Evolutionary conservation across 2,888 invertebrate genomes (phyloP), one percentile per base, ranked within the genome.

Genomic region (Drosophila affinis): DNA sequence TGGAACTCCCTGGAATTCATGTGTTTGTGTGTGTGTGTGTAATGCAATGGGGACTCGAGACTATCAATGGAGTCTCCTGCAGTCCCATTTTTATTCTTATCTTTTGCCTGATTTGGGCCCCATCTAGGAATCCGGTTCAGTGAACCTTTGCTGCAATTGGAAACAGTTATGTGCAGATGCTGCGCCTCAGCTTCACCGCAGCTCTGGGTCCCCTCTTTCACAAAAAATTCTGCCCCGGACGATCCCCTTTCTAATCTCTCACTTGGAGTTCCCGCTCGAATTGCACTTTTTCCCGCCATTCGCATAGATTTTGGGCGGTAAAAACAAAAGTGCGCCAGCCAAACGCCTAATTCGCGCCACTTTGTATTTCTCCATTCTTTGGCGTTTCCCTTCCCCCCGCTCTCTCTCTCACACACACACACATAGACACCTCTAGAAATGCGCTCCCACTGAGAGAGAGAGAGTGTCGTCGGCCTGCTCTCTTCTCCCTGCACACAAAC

Each of bases 321-420:
- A 83, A 62, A 82, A 77, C 79, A 72, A 81, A 87, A 83, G 76
- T 83, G 85, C 88, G 87, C 79, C 79, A 87, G 84, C 81, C 59
- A 81, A 88, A 87, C 77, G 84, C 77, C 87, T 83, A 83, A 85
- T 85, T 87, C 88, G 84, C 85, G 88, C 87, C 88, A 87, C 79
- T 87, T 86, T 84, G 65, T 77, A 55, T 62, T 71, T 78, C 68
- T 78, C 72, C 72, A 71, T 67, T 76, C 72, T 69, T 68, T 39
- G 39, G 39, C 39, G 14, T 14, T 72, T 76, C 65, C 59, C 56
- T 72, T 46, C 58, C 72, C 71, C 54, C 58, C 74, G 54, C 62
- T 71, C 76, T 72, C 63, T 75, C 62, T 75, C 64, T 74, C 67
- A 3, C 21, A 74, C 81, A 71, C 44, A 62, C 45, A 75, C 46